Conservation (phyloP, 1,140 invertebrate genomes). For the Cheumatopsyche charites region DNA sequence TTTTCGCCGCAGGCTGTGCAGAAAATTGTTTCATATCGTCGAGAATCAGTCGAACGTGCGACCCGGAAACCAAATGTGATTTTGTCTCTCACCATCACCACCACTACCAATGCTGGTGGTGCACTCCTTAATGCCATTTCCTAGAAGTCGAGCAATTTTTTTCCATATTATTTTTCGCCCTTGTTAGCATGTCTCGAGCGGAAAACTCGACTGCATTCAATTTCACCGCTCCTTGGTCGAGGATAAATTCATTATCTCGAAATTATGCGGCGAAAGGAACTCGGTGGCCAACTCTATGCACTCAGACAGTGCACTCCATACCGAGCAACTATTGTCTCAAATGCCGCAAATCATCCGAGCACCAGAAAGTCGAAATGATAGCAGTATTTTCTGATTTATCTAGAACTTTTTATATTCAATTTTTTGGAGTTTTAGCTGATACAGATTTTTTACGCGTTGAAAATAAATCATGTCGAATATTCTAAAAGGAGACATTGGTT, state of each 20-base stretch:
- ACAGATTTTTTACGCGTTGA: too few species aligned
- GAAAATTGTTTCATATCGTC: slow-evolving; percentile 37
- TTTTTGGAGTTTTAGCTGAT: too few species aligned
- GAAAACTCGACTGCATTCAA: slow-evolving; percentile 9
- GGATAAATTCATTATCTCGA: slow-evolving; percentile 11
- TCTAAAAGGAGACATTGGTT: too few species aligned
- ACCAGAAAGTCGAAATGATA: too few species aligned
- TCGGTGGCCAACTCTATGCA: neutral
- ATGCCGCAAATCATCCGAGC: too few species aligned
- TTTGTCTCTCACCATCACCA: slow-evolving; percentile 1
- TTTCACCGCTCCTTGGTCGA: neutral
- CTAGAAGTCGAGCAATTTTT: neutral
- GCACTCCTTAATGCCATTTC: neutral
- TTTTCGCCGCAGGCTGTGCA: neutral
- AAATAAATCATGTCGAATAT: too few species aligned
- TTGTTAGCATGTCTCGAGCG: neutral
- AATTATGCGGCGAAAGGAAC: slow-evolving; percentile 12
- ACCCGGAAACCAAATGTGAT: slow-evolving; percentile 35
- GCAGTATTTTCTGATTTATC: too few species aligned
- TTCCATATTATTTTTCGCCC: neutral
- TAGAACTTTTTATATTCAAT: too few species aligned
- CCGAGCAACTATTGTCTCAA: too few species aligned
- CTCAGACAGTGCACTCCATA: too few species aligned
- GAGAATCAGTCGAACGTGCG: slow-evolving; percentile 26
- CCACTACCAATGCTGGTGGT: too few species aligned